These are phyloP conservation scores for Pseudorectes ferrugineus DNA, from an alignment of 2,113 vertebrate species.

Conservation along the genomic window DNA sequence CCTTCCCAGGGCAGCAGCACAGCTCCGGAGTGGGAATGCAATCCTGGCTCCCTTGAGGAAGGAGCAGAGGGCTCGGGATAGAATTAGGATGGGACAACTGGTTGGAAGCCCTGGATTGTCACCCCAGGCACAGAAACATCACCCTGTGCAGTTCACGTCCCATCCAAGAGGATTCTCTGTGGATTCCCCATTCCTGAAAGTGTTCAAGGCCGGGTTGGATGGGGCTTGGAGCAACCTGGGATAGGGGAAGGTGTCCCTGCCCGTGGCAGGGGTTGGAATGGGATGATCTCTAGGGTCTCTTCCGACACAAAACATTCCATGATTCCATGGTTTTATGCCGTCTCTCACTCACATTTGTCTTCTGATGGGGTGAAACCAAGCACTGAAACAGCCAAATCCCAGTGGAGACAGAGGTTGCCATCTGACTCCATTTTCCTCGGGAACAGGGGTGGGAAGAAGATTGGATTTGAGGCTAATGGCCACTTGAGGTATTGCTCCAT, in stretches of 20 bases:
- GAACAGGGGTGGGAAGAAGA: neutral
- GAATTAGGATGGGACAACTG: neutral
- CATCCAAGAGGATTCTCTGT: neutral
- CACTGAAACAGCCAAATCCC: neutral
- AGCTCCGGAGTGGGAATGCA: neutral
- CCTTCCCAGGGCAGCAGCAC: neutral
- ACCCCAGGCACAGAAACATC: neutral
- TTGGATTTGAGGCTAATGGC: neutral
- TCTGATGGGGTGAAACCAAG: neutral
- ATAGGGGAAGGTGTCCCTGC: neutral
- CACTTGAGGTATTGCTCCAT: neutral
- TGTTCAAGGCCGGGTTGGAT: fast-evolving
- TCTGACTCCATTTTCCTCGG: neutral
- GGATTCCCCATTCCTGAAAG: neutral
- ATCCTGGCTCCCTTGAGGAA: neutral
- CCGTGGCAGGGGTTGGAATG: neutral
- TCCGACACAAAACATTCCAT: neutral
- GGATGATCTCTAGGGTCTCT: neutral
- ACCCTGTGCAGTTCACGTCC: fast-evolving
- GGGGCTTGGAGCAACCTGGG: neutral
- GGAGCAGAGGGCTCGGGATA: neutral
- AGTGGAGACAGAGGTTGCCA: neutral
- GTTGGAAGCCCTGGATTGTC: neutral
- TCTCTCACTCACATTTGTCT: neutral
- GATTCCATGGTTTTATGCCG: neutral